A percentile compares a stretch with the other conserved stretches of the same genome.
These are phyloP conservation scores for Cosmia pyralina DNA, from an alignment of 2,888 invertebrate genomes.

Conservation along the genomic window DNA sequence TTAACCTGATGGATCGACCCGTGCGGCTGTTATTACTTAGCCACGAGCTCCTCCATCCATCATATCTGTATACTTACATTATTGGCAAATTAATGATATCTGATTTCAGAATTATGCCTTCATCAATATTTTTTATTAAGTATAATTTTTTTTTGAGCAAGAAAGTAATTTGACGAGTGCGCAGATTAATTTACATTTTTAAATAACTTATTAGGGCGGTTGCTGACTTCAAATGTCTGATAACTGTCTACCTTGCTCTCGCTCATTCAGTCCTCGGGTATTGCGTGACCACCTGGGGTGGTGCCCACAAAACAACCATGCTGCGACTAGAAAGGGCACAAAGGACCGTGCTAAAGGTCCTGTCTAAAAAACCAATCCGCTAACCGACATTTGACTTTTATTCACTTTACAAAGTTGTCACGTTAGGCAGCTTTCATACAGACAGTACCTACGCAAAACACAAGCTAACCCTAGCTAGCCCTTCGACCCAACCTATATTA, in stretches of 20 bases:
- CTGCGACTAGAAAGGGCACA: not conserved
- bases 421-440: not conserved
- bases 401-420: not conserved
- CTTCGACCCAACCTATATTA: not conserved
- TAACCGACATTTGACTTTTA: not conserved
- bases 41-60: too few species aligned
- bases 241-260: not conserved
- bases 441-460: not conserved
- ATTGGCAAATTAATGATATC: too few species aligned
- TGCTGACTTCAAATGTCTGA: not conserved
- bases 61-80: too few species aligned
- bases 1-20: too few species aligned
- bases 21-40: too few species aligned
- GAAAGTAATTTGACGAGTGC: not conserved
- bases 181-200: not conserved
- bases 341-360: too few species aligned
- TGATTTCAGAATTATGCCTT: too few species aligned
- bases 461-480: not conserved
- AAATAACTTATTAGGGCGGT: not conserved
- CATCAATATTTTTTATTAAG: too few species aligned
- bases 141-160: too few species aligned
- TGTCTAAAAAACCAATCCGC: too few species aligned
- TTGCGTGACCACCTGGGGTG: not conserved
- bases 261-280: not conserved
- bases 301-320: not conserved